Base-by-base conservation (phyloP, 2,888 invertebrate species). In the Lochmaea crataegi region DNA sequence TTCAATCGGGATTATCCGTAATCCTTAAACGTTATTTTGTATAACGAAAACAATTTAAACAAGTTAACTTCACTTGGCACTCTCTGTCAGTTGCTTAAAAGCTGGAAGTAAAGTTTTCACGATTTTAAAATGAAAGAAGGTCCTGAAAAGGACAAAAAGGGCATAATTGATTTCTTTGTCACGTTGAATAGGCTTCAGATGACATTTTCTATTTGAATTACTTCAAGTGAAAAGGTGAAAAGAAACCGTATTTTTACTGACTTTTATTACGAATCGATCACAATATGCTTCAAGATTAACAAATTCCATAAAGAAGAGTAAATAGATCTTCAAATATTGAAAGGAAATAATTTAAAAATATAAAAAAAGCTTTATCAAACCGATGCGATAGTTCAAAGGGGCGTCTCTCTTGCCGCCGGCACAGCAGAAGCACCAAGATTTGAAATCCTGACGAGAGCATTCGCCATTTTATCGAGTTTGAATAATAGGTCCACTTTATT, bases 141-240 rank as follows among this genome's bases (percentile, higher is more conserved):
- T n/a, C 12, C 7, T 26, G 57, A 70, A 64, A 70, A 64, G 64
- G 64, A 38, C 45, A 56, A 64, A 69, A 57, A 65, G 65, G 69
- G 57, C 64, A 65, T 65, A 65, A 70, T 70, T 70, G 64, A 70
- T 70, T 70, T 45, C 60, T 64, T 70, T 70, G 70, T 70, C 57
- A 57, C 18, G 57, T 65, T 65, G 70, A 65, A 70, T 70, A 32
- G 26, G 45, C 64, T 58, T 70, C 45, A 61, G 68, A 53, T 57
- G 64, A 70, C 57, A 57, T 64, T 69, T 65, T 64, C 65, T 65
- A 64, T 70, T 64, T 70, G 64, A 70, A 57, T 45, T 64, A 64
- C 57, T 57, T 26, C 14, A 65, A 57, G 45, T 64, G 26, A 63
- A 70, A 64, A 64, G 53, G 26, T 64, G 57, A 57, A 70, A 70